These are phyloP conservation scores for Gymnothorax reevesii DNA, from an alignment of 2,797 vertebrate genomes.

Conservation along the genomic window DNA sequence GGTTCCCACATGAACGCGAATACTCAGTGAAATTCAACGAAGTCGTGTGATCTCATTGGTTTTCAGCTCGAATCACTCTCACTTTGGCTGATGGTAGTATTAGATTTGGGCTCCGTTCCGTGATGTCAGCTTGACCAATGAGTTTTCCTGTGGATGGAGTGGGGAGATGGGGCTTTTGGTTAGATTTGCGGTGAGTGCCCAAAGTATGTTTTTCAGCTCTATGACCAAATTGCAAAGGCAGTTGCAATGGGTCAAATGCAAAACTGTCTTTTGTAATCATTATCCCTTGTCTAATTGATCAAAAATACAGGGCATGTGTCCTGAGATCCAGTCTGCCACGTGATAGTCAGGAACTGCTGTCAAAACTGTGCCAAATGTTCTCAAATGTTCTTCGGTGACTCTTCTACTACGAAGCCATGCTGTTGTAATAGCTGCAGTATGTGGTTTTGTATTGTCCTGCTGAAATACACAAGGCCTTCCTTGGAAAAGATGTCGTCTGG, in stretches of 20 bases:
- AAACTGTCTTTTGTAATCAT: not conserved
- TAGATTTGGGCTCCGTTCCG: not conserved
- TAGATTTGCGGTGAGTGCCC: not conserved
- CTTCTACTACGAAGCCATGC: no score
- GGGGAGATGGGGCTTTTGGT: not conserved
- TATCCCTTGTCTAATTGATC: not conserved
- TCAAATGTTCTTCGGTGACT: no score
- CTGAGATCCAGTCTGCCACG: not conserved
- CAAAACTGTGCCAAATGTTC: no score
- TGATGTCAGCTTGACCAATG: not conserved
- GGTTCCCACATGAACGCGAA: not conserved
- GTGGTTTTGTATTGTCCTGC: no score
- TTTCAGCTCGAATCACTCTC: not conserved
- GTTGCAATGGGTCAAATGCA: not conserved
- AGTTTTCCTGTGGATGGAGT: no score
- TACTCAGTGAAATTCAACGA: not conserved
- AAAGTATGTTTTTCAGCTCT: not conserved
- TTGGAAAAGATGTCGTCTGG: no score
- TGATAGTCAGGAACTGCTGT: not conserved
- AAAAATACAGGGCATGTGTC: not conserved
- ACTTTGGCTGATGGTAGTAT: not conserved
- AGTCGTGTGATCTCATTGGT: not conserved
- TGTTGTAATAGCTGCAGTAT: no score
- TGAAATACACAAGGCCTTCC: no score
- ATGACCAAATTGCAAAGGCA: not conserved